Base-by-base conservation (phyloP, 2,888 invertebrate species). In the Eupsilia transversa region DNA sequence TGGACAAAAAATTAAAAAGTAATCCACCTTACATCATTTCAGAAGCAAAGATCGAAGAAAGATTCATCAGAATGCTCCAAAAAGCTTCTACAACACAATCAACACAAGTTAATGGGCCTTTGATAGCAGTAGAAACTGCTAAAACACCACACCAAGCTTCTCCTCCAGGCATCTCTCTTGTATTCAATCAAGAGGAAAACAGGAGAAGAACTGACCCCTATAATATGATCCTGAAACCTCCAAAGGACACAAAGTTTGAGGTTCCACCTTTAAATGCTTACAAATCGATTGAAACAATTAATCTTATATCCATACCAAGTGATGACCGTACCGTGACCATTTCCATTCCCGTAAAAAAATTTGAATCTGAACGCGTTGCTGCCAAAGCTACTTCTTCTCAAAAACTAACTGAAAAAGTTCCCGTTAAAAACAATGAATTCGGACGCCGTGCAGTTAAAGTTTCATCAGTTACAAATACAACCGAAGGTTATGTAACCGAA, bases 11-110 rank as follows among this genome's bases (percentile, higher is more conserved):
- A 4, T 9, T 17, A 14, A 41, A 23, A 9, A 20, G 1, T 33
- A 74, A 35, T n/a, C 10, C n/a, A 33, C 12, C 23, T 61, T 65
- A 17, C 68, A 23, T 60, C 46, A 59, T 92, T 91, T 63, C 90
- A 94, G 94, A 93, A 80, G 83, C 87, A 41, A 91, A 89, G 38
- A 83, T 93, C 3, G 92, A 92, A 61, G 90, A 90, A 59, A 91
- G 92, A 83, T 88, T 91, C 38, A 71, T 75, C 17, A 84, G 83
- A 23, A 86, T 92, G 27, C 82, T 85, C 20, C 80, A 85, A 23
- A 93, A 89, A 84, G 77, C 72, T 33, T 83, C 90, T 9, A 87
- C 84, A 41, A 89, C 87, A 77, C 89, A 89, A 72, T 85, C 87
- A 10, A 92, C 91, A 3, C 92, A 92, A 88, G 89, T 90, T 0